Evolutionary conservation across 2,797 vertebrate species (phyloP).

Genomic region (Eulemur mongoz): DNA sequence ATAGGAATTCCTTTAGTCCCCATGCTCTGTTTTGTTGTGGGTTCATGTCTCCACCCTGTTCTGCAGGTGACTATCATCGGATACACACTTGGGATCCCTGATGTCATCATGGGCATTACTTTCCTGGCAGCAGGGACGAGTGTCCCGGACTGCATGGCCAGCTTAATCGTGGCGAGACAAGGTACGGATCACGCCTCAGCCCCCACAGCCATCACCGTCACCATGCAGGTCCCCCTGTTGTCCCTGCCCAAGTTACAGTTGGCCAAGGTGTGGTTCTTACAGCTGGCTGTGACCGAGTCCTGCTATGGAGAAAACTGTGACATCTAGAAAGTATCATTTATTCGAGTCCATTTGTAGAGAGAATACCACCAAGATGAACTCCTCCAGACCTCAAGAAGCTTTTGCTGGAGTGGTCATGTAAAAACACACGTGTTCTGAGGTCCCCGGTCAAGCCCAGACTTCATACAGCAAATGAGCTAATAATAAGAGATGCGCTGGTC

Average conservation of each 20-base stretch:
- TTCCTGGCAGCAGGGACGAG: constrained; percentile 99
- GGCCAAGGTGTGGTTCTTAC: not conserved
- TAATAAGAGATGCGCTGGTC: no score
- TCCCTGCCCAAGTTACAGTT: accelerated
- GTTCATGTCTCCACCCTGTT: not conserved
- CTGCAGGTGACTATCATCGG: constrained; percentile 96
- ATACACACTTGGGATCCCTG: constrained; percentile 97
- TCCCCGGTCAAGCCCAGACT: not conserved
- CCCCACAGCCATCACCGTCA: accelerated
- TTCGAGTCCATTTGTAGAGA: not conserved
- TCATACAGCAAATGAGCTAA: not conserved
- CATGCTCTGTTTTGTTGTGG: not conserved
- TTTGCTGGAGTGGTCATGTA: not conserved
- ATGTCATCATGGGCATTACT: constrained; percentile 99
- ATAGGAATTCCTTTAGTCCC: no score
- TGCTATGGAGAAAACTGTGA: accelerated
- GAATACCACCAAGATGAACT: not conserved
- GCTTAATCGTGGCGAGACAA: constrained; percentile 98
- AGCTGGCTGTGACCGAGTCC: not conserved
- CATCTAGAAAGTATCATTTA: accelerated
- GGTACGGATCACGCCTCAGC: constrained; percentile 82
- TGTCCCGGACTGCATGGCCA: constrained; percentile 98
- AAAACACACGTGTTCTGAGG: not conserved
- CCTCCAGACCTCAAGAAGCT: not conserved
- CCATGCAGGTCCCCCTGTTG: accelerated